A percentile compares a stretch with the other conserved stretches of the same genome.
Evolutionary conservation across 2,888 invertebrate species (phyloP).

Genomic region (Standfussiana lucernea): DNA sequence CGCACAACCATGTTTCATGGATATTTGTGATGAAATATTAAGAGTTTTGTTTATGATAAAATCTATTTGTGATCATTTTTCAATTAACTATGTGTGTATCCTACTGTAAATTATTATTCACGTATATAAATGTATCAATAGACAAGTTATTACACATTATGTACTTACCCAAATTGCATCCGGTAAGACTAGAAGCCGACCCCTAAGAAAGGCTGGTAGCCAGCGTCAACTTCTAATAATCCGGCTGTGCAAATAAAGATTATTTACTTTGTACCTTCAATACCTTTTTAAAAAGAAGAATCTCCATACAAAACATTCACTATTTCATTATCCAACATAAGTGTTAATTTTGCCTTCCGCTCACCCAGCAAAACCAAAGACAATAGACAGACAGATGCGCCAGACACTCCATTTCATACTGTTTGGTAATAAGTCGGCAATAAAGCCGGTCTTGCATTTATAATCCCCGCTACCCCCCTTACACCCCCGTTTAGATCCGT

Average conservation of each 20-base stretch:
- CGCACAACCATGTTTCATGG: background rate
- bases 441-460: conserved; percentile 76
- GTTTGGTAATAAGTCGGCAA: conserved; percentile 67
- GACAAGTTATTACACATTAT: background rate
- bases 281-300: background rate
- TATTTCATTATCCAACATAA: conserved; percentile 36
- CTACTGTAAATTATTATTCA: too few species aligned
- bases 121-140: background rate
- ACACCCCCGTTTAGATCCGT: conserved; percentile 40
- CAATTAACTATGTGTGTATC: background rate
- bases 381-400: conserved; percentile 55
- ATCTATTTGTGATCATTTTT: background rate
- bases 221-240: background rate
- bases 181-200: background rate
- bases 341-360: conserved; percentile 44
- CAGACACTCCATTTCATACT: conserved; percentile 60
- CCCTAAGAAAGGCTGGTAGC: background rate
- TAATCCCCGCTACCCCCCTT: conserved; percentile 70
- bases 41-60: background rate
- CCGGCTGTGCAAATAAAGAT: background rate
- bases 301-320: background rate
- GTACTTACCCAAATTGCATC: background rate
- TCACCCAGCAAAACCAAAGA: conserved; percentile 41
- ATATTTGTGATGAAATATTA: conserved; percentile 6
- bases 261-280: background rate